Evolutionary conservation across 2,113 vertebrate genomes (phyloP), one percentile per base, ranked within the genome.

Genomic region (Tragelaphus buxtoni): DNA sequence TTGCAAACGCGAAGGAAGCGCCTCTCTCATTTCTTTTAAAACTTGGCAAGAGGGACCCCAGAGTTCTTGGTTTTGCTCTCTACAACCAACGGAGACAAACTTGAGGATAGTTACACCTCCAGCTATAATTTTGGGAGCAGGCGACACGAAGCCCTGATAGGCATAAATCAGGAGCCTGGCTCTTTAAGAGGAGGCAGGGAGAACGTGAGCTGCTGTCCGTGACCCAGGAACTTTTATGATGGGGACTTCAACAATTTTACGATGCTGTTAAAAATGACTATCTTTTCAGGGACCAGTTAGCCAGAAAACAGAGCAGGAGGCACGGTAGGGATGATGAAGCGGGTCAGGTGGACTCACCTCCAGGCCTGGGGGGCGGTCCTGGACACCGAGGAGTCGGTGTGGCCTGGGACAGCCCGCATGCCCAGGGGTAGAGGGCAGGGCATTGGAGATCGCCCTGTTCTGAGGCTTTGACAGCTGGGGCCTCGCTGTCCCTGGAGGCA

Each of bases 201-300:
- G 91, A 90, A 93, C 65, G 58, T 0, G 80, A 90, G 35, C 82
- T 88, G 39, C 12, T 58, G 47, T 74, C 97, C 92, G 82, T 69
- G 77, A 84, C 32, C 96, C 91, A n/a, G 63, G 96, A 96, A 47
- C 17, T 91, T 97, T 79, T 91, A 90, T 65, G 86, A 77, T 2
- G 80, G 79, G 80, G 58, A 47, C 4, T 17, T 82, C 85, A 93
- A 92, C 89, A 32, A 1, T 18, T 81, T 97, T 94, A 74, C 1
- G 32, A 42, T 24, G 49, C 63, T 93, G 4, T 77, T 93, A 28
- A 93, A 95, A 91, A 24, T 58, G 88, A 85, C 61, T 69, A 22
- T 35, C n/a, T 61, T 80, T 17, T 91, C 88, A 47, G 22, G 8
- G 4, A 92, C 61, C 32, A 89, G 89, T 91, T 88, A 93, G 94